These are phyloP conservation scores for Scaptomyza flava DNA, from an alignment of 2,888 invertebrate genomes.

Conservation along the genomic window DNA sequence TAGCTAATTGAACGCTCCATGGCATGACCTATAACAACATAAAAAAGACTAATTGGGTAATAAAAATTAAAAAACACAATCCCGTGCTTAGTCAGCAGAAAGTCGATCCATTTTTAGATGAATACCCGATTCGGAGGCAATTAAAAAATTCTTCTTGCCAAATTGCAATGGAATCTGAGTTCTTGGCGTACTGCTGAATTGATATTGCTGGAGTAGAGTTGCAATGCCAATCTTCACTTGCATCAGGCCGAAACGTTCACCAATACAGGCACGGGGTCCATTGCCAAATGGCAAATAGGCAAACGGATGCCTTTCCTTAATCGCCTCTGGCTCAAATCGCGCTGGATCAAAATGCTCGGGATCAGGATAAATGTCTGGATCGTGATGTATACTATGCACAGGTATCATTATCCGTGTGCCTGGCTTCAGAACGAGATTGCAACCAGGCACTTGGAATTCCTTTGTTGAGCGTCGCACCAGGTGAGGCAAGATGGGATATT, in stretches of 20 bases:
- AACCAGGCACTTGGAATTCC: constrained; percentile 85
- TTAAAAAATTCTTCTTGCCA: constrained; percentile 26
- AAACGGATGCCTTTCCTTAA: constrained; percentile 84
- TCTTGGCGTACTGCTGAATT: constrained; percentile 5
- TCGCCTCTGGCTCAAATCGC: constrained; percentile 86
- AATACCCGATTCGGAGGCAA: constrained; percentile 34
- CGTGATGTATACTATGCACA: constrained; percentile 86
- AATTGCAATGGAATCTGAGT: constrained; percentile 42
- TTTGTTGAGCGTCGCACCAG: constrained; percentile 84
- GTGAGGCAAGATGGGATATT: constrained; percentile 85
- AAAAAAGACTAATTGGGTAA: background rate
- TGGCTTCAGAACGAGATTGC: constrained; percentile 84
- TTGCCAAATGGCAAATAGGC: constrained; percentile 82
- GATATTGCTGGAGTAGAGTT: constrained; percentile 40
- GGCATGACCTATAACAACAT: constrained; percentile 23
- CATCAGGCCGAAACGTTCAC: constrained; percentile 80
- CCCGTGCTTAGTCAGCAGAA: background rate
- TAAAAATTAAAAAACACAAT: too few species aligned
- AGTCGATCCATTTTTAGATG: constrained; percentile 30
- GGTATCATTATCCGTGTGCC: constrained; percentile 61
- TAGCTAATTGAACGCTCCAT: background rate
- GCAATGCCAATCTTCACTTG: constrained; percentile 77
- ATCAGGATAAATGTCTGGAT: constrained; percentile 84
- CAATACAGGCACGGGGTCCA: constrained; percentile 82
- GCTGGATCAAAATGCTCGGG: constrained; percentile 87